Evolutionary conservation across 1,140 invertebrate genomes (phyloP).

Genomic region (Trypoxylus dichotomus): DNA sequence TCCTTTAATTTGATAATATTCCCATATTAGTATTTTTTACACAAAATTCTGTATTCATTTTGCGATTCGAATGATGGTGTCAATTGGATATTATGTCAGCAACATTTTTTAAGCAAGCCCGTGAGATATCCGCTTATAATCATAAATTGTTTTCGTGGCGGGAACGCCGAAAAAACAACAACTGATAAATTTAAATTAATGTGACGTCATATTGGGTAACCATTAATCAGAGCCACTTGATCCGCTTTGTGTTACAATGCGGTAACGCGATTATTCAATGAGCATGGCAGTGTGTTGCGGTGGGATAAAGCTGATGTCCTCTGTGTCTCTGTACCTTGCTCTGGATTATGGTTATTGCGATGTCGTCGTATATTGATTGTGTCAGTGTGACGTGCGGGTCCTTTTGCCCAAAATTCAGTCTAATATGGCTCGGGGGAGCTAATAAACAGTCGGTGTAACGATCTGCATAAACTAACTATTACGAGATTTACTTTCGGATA

Average conservation of each 20-base stretch:
- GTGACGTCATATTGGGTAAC: slow-evolving; percentile 42
- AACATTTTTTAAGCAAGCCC: slow-evolving; percentile 10
- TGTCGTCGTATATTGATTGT: slow-evolving; percentile 30
- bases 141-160: slow-evolving; percentile 27
- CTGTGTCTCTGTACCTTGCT: slow-evolving; percentile 26
- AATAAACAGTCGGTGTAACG: background rate
- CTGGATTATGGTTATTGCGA: slow-evolving; percentile 31
- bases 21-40: no score
- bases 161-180: slow-evolving; percentile 16
- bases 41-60: no score
- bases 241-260: slow-evolving; percentile 40
- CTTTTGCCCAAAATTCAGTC: slow-evolving; percentile 20
- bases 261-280: slow-evolving; percentile 39
- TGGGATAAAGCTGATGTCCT: slow-evolving; percentile 37
- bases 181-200: slow-evolving; percentile 41
- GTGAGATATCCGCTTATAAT: slow-evolving; percentile 8
- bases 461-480: background rate
- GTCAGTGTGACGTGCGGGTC: slow-evolving; percentile 14
- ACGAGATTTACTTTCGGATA: background rate
- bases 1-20: no score
- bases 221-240: slow-evolving; percentile 41
- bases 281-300: slow-evolving; percentile 32
- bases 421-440: slow-evolving; percentile 22
- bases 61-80: background rate
- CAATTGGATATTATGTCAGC: background rate